phyloP scores from a whole-genome alignment of 35 echinoderm and acorn worm species.

The Diadema setosum region DNA sequence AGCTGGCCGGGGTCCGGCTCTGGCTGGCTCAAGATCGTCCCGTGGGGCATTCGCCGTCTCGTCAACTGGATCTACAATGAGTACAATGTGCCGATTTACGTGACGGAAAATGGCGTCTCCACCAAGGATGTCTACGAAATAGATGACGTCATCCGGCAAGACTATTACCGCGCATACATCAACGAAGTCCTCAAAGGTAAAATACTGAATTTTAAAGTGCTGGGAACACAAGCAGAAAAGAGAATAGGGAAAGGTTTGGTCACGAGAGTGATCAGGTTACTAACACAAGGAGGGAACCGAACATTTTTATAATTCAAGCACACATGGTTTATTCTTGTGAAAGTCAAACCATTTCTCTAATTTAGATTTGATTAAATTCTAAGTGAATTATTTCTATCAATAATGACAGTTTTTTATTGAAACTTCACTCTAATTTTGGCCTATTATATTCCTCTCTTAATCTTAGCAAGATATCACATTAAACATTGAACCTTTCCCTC shows the following conservation, averaged over 20 bases:
- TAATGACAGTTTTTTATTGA: no score
- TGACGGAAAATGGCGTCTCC: conserved; percentile 58
- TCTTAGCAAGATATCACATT: no score
- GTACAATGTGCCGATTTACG: conserved; percentile 37
- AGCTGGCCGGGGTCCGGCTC: conserved; percentile 61
- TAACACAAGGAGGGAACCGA: no score
- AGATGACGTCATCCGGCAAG: conserved; percentile 21
- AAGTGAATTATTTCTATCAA: no score
- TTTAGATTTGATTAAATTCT: no score
- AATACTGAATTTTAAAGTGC: neutral
- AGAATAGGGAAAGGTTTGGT: no score
- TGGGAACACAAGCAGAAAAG: neutral
- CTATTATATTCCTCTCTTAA: no score
- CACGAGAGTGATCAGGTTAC: no score
- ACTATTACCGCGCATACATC: conserved; percentile 48
- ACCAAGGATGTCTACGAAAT: conserved; percentile 12
- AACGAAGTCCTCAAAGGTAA: conserved; percentile 68
- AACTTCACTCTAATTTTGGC: no score
- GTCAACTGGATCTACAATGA: conserved; percentile 50
- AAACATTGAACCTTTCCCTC: neutral
- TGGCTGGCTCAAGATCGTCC: conserved; percentile 54
- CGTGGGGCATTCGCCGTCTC: conserved; percentile 54
- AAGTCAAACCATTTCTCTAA: no score
- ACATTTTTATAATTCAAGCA: no score
- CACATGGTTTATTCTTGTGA: no score